Evolutionary conservation across 2,888 invertebrate species (phyloP).

Genomic region (Dicroscelio sp.): DNA sequence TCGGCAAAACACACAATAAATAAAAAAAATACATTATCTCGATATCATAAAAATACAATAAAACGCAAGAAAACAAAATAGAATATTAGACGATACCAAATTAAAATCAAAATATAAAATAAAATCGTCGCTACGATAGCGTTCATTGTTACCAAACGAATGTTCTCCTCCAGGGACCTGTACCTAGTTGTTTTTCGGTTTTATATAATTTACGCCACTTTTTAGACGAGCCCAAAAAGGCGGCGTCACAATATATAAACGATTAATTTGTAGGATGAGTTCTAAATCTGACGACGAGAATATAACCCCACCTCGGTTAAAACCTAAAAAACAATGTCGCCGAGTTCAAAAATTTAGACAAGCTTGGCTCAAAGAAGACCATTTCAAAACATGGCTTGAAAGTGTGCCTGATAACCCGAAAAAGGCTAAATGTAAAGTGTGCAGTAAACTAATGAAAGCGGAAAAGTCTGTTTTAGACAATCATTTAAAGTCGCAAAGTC

Average conservation of each 20-base stretch:
- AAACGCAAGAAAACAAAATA: too few relatives aligned
- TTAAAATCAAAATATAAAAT: too few relatives aligned
- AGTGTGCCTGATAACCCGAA: conserved; percentile 37
- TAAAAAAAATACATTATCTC: too few relatives aligned
- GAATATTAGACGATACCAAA: too few relatives aligned
- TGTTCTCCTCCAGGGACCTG: too few relatives aligned
- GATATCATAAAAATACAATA: too few relatives aligned
- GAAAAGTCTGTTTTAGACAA: conserved; percentile 29
- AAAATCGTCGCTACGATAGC: too few relatives aligned
- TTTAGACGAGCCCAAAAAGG: too few relatives aligned
- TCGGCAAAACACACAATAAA: too few relatives aligned
- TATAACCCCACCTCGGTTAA: conserved; percentile 20
- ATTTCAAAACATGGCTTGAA: conserved; percentile 38
- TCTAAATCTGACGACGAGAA: conserved; percentile 31
- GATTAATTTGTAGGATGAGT: conserved; percentile 26
- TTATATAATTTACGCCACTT: too few relatives aligned
- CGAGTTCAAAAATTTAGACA: conserved; percentile 29
- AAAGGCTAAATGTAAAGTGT: conserved; percentile 27
- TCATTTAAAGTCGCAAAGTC: conserved; percentile 20
- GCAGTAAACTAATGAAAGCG: conserved; percentile 23
- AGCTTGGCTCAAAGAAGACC: conserved; percentile 30
- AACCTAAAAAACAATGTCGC: conserved; percentile 31
- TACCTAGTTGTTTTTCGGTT: too few relatives aligned
- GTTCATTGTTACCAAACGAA: too few relatives aligned
- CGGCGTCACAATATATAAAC: conserved; percentile 3